Evolutionary conservation across 2,797 vertebrate species (phyloP).

Genomic region (Takifugu rubripes): DNA sequence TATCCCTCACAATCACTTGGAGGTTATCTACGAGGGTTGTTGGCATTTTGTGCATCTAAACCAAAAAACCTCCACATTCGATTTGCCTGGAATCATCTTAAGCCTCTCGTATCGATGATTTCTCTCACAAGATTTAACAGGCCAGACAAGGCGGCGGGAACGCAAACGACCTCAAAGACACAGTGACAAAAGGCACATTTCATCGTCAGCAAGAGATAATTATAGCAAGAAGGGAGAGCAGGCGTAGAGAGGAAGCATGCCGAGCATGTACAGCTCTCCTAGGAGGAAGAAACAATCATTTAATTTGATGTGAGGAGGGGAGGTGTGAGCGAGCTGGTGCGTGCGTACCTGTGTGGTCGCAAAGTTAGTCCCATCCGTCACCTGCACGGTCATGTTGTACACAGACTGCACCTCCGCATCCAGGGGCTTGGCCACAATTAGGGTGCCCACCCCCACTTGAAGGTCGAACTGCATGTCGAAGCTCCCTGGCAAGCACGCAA

Average conservation of each 20-base stretch:
- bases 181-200: slow-evolving; percentile 47
- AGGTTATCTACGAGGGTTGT: background rate
- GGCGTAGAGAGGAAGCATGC: slow-evolving; percentile 12
- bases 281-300: slow-evolving; percentile 44
- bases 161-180: slow-evolving; percentile 33
- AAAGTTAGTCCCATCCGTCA: slow-evolving; percentile 90
- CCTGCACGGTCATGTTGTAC: slow-evolving; percentile 94
- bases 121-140: slow-evolving; percentile 25
- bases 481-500: slow-evolving; percentile 79
- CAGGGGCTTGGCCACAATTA: slow-evolving; percentile 89
- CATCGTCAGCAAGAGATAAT: slow-evolving; percentile 48
- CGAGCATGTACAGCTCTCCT: slow-evolving; percentile 34
- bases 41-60: slow-evolving; percentile 16
- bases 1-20: no score
- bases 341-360: slow-evolving; percentile 86
- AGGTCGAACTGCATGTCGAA: slow-evolving; percentile 92
- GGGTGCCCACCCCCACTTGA: slow-evolving; percentile 87
- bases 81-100: slow-evolving; percentile 45
- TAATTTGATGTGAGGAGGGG: slow-evolving; percentile 36
- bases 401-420: slow-evolving; percentile 91
- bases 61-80: slow-evolving; percentile 31
- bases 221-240: slow-evolving; percentile 24
- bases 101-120: slow-evolving; percentile 41
- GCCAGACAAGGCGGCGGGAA: slow-evolving; percentile 25
- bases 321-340: slow-evolving; percentile 16